phyloP scores from a whole-genome alignment of 2,797 vertebrate genomes.

The Mormyrops attenuatus region DNA sequence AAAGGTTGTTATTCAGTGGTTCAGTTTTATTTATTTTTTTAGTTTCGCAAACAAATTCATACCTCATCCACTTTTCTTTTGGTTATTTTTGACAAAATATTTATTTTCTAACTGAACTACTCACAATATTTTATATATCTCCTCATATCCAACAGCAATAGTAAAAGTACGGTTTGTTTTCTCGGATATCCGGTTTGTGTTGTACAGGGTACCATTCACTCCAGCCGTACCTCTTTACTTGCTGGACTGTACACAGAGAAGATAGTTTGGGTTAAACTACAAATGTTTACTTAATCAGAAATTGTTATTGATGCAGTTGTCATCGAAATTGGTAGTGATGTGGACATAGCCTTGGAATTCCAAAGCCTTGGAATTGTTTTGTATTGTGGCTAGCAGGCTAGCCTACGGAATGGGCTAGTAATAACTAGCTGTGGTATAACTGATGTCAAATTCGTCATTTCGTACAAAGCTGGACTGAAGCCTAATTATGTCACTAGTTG shows the following conservation, averaged over 20 bases:
- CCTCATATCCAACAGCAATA: constrained; percentile 30
- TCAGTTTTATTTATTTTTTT: constrained; percentile 30
- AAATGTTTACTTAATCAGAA: not conserved
- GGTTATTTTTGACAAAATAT: constrained; percentile 38
- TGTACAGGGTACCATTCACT: not conserved
- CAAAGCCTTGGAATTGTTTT: not conserved
- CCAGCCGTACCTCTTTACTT: not conserved
- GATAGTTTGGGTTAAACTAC: not conserved
- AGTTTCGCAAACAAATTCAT: constrained; percentile 24
- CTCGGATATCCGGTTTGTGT: not conserved
- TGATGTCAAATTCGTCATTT: not conserved
- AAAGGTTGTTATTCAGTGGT: constrained; percentile 56
- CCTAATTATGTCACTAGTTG: not conserved
- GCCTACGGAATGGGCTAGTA: constrained; percentile 2
- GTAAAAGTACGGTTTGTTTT: constrained; percentile 14
- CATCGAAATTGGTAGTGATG: not conserved
- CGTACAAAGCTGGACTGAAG: not conserved
- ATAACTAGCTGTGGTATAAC: not conserved
- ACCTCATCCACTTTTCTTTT: constrained; percentile 33
- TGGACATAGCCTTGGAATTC: not conserved
- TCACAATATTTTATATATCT: constrained; percentile 34
- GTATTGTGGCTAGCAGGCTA: constrained; percentile 16
- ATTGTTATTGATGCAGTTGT: constrained; percentile 5
- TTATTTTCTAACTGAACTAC: constrained; percentile 54
- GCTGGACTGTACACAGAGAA: not conserved